Base-by-base conservation (phyloP, 2,797 vertebrate species). In the Manis crassicaudata region DNA sequence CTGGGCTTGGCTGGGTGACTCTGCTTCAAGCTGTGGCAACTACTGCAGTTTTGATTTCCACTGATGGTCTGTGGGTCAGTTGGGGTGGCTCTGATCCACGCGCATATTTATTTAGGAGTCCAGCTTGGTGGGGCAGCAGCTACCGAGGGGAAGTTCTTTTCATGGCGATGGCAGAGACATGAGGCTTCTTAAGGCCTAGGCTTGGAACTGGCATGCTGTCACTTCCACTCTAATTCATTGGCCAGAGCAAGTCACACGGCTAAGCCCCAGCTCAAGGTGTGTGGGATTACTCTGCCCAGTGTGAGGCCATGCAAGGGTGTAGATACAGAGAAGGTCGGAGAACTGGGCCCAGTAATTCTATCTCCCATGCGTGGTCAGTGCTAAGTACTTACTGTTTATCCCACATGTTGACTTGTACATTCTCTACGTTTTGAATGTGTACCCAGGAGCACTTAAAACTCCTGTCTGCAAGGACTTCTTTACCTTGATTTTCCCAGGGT, bases 381-480 rank as follows among this genome's bases (percentile, higher is more conserved):
- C 10, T 27, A 18, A 27, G 1, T 0, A 13, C 1, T 0, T 20
- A 3, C 52, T 2, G 40, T 6, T 40, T 23, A 18, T 3, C 29
- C 46, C 8, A 8, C 21, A 1, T 1, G 6, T 3, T 7, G 23
- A n/a, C 65, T 32, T 40, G 60, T 6, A 23, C 5, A 5, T 58
- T 58, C 29, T 56, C 29, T 14, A n/a, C 32, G 29, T 82, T 81
- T 73, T n/a, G 29, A 83, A 86, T 52, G 7, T n/a, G 10, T 13
- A 16, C 35, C 12, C 21, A 5, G 52, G 43, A 56, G 46, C 90
- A 65, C 23, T 73, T 46, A 60, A 84, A 90, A 65, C 10, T 43
- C 3, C 18, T 6, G 16, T 46, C 76, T 85, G 37, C 20, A 40
- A 56, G 43, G 20, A 23, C 67, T 63, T 81, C 52, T 84, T 77